Evolutionary conservation across 92 coral and sea anemone genomes (phyloP).

Genomic region (Epizoanthus illoricatus): DNA sequence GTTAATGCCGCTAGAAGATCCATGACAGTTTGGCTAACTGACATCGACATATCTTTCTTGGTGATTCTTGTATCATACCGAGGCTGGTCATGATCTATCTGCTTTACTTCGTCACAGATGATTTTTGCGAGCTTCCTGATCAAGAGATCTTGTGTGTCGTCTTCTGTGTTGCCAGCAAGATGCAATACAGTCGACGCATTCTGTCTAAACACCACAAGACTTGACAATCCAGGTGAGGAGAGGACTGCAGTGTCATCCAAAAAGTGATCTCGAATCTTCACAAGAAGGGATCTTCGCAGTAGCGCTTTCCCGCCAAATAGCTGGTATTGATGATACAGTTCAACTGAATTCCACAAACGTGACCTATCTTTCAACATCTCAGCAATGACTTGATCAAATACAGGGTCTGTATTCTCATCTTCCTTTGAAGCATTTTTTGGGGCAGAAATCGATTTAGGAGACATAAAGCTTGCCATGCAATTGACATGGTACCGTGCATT

Average conservation of each 20-base stretch:
- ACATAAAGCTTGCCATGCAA: conserved; percentile 62
- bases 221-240: conserved; percentile 62
- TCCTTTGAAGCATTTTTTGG: conserved; percentile 44
- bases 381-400: conserved; percentile 45
- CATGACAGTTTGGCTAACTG: conserved; percentile 47
- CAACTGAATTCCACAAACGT: conserved; percentile 69
- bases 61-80: conserved; percentile 58
- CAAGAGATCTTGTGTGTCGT: conserved; percentile 38
- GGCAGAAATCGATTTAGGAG: conserved; percentile 51
- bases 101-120: conserved; percentile 47
- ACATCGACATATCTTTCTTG: conserved; percentile 46
- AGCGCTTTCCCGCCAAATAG: conserved; percentile 54
- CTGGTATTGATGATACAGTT: conserved; percentile 51
- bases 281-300: conserved; percentile 44
- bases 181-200: conserved; percentile 46
- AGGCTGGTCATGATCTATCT: conserved; percentile 31
- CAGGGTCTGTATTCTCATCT: conserved; percentile 44
- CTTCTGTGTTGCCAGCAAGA: conserved; percentile 49
- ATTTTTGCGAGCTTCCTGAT: conserved; percentile 43
- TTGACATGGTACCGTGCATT: conserved; percentile 62
- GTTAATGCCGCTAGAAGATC: conserved; percentile 58
- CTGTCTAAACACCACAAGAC: conserved; percentile 46
- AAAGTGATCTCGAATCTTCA: conserved; percentile 40
- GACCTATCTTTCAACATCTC: conserved; percentile 51
- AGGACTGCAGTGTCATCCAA: conserved; percentile 51